A percentile compares a stretch with the other conserved stretches of the same genome.
These are phyloP conservation scores for Platysteira castanea DNA, from an alignment of 2,113 vertebrate species.

Conservation along the genomic window DNA sequence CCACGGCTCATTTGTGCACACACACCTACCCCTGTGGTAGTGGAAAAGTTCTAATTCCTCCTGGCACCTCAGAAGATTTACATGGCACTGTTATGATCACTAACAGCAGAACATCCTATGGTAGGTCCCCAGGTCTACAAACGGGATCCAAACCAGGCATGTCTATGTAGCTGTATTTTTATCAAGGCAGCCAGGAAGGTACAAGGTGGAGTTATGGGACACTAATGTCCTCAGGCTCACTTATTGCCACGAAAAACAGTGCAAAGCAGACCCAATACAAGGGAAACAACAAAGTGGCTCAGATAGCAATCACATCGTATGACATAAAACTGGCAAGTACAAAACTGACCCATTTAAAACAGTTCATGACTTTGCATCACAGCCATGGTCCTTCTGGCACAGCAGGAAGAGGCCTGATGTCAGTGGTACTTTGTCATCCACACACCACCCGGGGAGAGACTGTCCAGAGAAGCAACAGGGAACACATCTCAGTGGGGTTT, in stretches of 20 bases:
- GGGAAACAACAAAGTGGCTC: background rate
- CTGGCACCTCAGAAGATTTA: background rate
- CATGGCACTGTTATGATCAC: background rate
- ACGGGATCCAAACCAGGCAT: background rate
- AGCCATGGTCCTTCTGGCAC: background rate
- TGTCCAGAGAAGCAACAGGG: background rate
- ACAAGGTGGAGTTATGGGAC: fast-evolving
- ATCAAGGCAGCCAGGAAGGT: background rate
- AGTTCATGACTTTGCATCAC: background rate
- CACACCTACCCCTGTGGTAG: fast-evolving
- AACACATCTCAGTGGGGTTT: background rate
- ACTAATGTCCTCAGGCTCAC: too few relatives aligned
- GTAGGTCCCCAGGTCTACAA: background rate
- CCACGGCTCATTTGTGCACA: fast-evolving
- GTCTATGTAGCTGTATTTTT: background rate
- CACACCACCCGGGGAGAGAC: background rate
- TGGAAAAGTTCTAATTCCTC: background rate
- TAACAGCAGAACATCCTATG: background rate
- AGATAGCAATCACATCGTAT: background rate
- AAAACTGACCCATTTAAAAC: background rate
- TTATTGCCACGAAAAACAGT: background rate
- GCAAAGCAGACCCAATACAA: background rate
- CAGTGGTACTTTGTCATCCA: background rate
- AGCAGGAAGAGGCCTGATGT: background rate
- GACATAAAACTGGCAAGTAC: background rate